phyloP scores from a whole-genome alignment of 1,140 invertebrate genomes.

The Holotrichia oblita region DNA sequence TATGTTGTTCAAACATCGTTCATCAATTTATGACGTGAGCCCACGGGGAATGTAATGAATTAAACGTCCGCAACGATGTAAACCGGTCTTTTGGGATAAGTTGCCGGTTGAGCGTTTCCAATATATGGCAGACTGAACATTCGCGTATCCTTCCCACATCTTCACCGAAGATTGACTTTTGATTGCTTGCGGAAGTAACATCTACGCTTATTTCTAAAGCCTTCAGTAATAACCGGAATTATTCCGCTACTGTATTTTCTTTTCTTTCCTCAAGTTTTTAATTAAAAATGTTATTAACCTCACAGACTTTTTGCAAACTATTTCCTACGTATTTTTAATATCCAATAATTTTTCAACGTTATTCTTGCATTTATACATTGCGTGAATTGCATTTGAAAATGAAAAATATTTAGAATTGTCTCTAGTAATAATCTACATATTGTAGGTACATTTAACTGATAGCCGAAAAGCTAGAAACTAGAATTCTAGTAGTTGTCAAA shows the following conservation, averaged over 20 bases:
- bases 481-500: too few relatives aligned
- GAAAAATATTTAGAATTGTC: too few relatives aligned
- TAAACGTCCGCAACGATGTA: background rate
- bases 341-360: too few relatives aligned
- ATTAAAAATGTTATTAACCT: too few relatives aligned
- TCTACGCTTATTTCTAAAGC: background rate
- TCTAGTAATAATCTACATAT: too few relatives aligned
- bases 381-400: too few relatives aligned
- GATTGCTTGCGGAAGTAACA: background rate
- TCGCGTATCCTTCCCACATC: background rate
- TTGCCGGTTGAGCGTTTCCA: background rate
- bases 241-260: background rate
- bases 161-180: background rate
- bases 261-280: background rate
- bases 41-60: background rate
- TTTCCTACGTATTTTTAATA: too few relatives aligned
- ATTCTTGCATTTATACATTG: too few relatives aligned
- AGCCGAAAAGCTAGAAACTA: too few relatives aligned
- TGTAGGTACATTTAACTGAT: too few relatives aligned
- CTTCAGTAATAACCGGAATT: background rate
- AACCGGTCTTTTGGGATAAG: background rate
- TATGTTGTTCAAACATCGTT: conserved; percentile 7
- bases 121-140: background rate
- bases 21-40: background rate
- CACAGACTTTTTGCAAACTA: too few relatives aligned